Evolutionary conservation across 2,797 vertebrate species (phyloP).

Genomic region (Sebastes steindachneri): DNA sequence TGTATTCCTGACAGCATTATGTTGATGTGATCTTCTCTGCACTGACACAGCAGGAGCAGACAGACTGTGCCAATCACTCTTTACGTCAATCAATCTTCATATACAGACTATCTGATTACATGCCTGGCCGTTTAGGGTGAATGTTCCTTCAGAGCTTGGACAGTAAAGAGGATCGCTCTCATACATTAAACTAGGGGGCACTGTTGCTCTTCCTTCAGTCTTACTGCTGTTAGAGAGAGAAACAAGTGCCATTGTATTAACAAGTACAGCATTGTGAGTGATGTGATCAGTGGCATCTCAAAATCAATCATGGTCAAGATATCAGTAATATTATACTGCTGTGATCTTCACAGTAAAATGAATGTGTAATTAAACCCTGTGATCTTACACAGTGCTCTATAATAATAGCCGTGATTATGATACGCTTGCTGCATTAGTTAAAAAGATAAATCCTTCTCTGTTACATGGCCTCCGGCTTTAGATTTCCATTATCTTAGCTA

Average conservation of each 20-base stretch:
- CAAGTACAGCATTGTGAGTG: not conserved
- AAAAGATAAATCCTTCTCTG: not conserved
- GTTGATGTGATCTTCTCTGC: slow-evolving; percentile 25
- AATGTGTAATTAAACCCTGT: not conserved
- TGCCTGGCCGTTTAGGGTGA: not conserved
- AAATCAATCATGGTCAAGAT: not conserved
- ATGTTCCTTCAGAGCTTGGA: not conserved
- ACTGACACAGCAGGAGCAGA: slow-evolving; percentile 15
- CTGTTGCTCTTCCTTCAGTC: slow-evolving; percentile 56
- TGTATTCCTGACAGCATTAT: slow-evolving; percentile 19
- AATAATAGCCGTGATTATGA: not conserved
- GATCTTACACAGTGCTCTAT: not conserved
- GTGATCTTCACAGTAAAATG: not conserved
- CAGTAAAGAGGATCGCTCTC: not conserved
- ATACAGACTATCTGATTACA: slow-evolving; percentile 5
- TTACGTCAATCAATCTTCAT: slow-evolving; percentile 30
- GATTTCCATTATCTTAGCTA: not conserved
- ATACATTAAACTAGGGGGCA: slow-evolving; percentile 58
- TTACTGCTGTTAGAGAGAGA: not conserved
- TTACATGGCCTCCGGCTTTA: slow-evolving; percentile 7
- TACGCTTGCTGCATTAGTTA: not conserved
- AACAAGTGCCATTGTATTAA: too few relatives aligned
- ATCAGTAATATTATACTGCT: not conserved
- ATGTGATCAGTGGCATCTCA: not conserved
- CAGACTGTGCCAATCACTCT: slow-evolving; percentile 21